Evolutionary conservation across 2,113 vertebrate species (phyloP), one percentile per base, ranked within the genome.

Genomic region (Notarius lentiginosus): DNA sequence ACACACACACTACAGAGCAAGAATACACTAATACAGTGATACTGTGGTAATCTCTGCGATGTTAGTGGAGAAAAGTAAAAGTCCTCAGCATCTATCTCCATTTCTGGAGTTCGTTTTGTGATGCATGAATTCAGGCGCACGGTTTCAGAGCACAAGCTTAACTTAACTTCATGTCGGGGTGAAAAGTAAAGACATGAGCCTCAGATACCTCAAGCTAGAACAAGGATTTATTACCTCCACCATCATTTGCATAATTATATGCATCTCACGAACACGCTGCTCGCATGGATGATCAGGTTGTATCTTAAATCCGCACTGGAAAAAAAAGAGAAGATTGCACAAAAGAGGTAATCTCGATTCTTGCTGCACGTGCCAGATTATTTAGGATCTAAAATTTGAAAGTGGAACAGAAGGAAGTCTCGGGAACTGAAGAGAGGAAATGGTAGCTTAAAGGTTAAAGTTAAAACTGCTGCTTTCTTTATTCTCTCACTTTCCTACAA

Each of bases 191-290:
- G 86, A 80, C 80, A 81, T 66, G 76, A 58, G n/a, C 51, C 51
- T 72, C 51, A 75, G 87, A 83, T 86, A 87, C 90, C 90, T 89
- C 82, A 34, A 89, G 88, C 92, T 90, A 86, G 84, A 93, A 93
- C 89, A 89, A 89, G 92, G 93, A 93, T 94, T 94, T 93, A 94
- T 93, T 90, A 93, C 92, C 92, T 94, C 89, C 87, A 91, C 55
- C 86, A 8, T 58, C 12, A 94, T 95, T 94, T 95, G 93, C 94
- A 95, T 95, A 94, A 95, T 95, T 92, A 92, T 92, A 95, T 95
- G 94, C 93, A 92, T 91, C 88, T 91, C 92, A 92, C 92, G 93
- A 90, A 94, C 93, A 93, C 91, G 93, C 88, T 81, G 90, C 91
- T 91, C 92, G 93, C 93, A 92, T 89, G 91, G 92, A 93, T 91